phyloP scores from a whole-genome alignment of 2,888 invertebrate species.

The Diadromus collaris region DNA sequence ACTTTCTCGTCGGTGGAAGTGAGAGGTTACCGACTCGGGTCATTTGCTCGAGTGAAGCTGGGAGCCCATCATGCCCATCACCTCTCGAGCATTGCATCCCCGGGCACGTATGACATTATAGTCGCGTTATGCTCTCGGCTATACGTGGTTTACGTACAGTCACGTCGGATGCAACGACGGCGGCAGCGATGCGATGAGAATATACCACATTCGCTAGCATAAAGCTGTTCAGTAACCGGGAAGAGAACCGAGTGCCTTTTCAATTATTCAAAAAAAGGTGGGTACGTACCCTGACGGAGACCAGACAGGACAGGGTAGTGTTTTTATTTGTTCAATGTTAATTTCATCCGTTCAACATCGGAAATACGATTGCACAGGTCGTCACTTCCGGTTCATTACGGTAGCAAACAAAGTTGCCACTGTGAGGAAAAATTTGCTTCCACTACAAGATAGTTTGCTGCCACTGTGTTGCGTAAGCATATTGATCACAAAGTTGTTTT shows the following conservation, averaged over 20 bases:
- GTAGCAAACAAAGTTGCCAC: too few relatives aligned
- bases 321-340: neutral
- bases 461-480: too few relatives aligned
- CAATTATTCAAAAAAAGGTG: neutral
- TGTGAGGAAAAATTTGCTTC: too few relatives aligned
- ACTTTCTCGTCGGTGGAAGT: slow-evolving; percentile 19
- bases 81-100: slow-evolving; percentile 2
- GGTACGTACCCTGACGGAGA: neutral
- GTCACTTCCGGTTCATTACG: neutral
- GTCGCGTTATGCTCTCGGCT: slow-evolving; percentile 37
- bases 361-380: neutral
- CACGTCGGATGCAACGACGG: slow-evolving; percentile 1
- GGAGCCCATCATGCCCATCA: slow-evolving; percentile 3
- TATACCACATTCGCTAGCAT: neutral
- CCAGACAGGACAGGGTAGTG: neutral
- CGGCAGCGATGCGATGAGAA: neutral
- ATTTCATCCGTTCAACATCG: neutral
- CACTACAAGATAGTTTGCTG: too few relatives aligned
- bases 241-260: slow-evolving; percentile 12
- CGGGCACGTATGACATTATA: slow-evolving; percentile 39
- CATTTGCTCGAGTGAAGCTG: slow-evolving; percentile 24
- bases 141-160: neutral
- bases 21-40: slow-evolving; percentile 20
- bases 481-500: too few relatives aligned
- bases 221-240: neutral